Evolutionary conservation across 2,113 vertebrate species (phyloP).

Genomic region (Phoenicopterus ruber): DNA sequence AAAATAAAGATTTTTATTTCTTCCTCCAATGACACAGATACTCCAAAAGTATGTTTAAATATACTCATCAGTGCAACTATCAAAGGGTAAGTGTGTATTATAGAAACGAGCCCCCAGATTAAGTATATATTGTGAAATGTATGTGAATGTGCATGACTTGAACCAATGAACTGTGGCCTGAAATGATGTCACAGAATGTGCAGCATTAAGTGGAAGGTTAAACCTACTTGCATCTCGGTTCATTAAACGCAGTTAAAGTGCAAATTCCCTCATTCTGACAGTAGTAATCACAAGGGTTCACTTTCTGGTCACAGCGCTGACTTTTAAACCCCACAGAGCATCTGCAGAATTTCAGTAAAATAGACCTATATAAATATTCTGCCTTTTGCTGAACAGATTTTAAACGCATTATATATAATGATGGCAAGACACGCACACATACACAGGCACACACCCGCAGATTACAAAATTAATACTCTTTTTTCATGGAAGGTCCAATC

Average conservation of each 20-base stretch:
- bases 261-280: conserved; percentile 99
- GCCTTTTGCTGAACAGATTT: conserved; percentile 67
- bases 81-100: conserved; percentile 70
- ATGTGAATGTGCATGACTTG: conserved; percentile 77
- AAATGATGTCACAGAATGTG: conserved; percentile 81
- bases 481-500: neutral
- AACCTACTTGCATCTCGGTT: conserved; percentile 99
- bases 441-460: neutral
- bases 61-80: conserved; percentile 41
- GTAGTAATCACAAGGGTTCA: conserved; percentile 99
- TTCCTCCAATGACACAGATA: neutral
- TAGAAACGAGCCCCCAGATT: conserved; percentile 68
- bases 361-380: conserved; percentile 81
- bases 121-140: conserved; percentile 73
- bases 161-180: conserved; percentile 78
- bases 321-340: conserved; percentile 99
- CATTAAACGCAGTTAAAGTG: conserved; percentile 99
- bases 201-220: conserved; percentile 84
- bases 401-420: conserved; percentile 55
- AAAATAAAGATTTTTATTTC: conserved; percentile 5
- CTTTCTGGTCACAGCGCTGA: conserved; percentile 99
- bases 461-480: neutral
- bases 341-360: conserved; percentile 98
- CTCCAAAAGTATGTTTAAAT: conserved; percentile 39
- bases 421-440: conserved; percentile 12